phyloP scores from a whole-genome alignment of 2,888 invertebrate species.

The Spisula subtruncata region DNA sequence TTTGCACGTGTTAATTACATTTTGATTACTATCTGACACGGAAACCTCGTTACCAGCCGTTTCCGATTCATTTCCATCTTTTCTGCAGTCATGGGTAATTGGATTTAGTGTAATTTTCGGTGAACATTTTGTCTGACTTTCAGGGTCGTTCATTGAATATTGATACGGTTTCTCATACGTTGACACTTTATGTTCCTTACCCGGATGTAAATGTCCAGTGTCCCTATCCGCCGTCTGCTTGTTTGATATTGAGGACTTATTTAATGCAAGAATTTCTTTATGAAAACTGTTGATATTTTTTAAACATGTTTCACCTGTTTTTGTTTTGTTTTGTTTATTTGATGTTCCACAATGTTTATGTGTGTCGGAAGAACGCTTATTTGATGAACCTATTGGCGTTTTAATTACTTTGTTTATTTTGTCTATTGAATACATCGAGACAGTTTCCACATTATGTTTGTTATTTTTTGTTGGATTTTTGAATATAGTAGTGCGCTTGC shows the following conservation, averaged over 20 bases:
- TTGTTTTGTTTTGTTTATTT: background rate
- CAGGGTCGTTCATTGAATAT: background rate
- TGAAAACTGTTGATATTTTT: background rate
- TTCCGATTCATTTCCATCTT: slow-evolving; percentile 7
- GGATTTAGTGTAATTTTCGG: background rate
- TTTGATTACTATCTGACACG: slow-evolving; percentile 41
- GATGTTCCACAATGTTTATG: background rate
- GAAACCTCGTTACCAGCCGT: slow-evolving; percentile 14
- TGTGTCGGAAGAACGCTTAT: background rate
- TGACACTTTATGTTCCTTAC: background rate
- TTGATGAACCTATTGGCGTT: background rate
- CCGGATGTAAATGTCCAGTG: background rate
- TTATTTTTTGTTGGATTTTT: background rate
- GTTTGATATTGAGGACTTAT: background rate
- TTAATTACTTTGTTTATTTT: background rate
- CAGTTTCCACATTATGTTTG: background rate
- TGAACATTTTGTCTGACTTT: background rate
- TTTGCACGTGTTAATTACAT: slow-evolving; percentile 30
- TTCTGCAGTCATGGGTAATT: background rate
- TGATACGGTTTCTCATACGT: background rate
- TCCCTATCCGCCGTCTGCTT: background rate
- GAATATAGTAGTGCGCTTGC: background rate
- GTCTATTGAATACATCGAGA: background rate
- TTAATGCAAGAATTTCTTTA: background rate
- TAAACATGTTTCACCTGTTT: background rate